Evolutionary conservation across 2,113 vertebrate genomes (phyloP).

Genomic region (Ochotona curzoniae): DNA sequence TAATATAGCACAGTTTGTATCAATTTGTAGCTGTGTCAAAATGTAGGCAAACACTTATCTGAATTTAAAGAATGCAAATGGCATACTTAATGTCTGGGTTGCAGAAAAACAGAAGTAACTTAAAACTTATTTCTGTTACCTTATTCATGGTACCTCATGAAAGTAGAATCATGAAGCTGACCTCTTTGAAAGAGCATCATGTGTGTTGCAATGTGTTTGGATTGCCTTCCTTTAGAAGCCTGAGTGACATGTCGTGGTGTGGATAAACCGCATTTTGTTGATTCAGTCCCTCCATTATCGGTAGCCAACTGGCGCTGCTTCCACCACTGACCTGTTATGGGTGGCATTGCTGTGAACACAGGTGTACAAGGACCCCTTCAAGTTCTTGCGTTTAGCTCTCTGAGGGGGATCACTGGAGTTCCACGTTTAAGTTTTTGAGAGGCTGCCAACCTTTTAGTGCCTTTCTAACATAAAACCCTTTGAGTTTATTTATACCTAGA

Average conservation of each 20-base stretch:
- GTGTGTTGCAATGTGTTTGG: background rate
- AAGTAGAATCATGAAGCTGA: background rate
- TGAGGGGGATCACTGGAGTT: constrained; percentile 6
- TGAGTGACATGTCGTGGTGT: background rate
- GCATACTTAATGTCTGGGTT: background rate
- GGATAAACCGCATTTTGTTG: background rate
- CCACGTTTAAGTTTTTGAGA: constrained; percentile 58
- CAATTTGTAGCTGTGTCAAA: background rate
- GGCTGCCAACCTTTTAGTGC: constrained; percentile 40
- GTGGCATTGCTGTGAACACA: background rate
- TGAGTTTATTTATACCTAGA: constrained; percentile 58
- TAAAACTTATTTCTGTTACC: no score
- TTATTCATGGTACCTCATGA: background rate
- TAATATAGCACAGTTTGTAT: background rate
- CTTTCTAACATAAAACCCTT: constrained; percentile 65
- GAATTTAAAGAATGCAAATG: constrained; percentile 1
- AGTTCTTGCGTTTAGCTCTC: background rate
- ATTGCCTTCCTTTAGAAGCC: background rate
- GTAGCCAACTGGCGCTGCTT: background rate
- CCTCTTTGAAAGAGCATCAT: background rate
- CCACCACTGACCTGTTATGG: background rate
- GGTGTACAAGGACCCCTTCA: background rate
- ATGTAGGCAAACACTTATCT: constrained; percentile 7
- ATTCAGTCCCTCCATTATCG: no score
- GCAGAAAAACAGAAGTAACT: background rate